A percentile compares a stretch with the other conserved stretches of the same genome.
Evolutionary conservation across 2,113 vertebrate species (phyloP).

Genomic region (Muntiacus reevesi): DNA sequence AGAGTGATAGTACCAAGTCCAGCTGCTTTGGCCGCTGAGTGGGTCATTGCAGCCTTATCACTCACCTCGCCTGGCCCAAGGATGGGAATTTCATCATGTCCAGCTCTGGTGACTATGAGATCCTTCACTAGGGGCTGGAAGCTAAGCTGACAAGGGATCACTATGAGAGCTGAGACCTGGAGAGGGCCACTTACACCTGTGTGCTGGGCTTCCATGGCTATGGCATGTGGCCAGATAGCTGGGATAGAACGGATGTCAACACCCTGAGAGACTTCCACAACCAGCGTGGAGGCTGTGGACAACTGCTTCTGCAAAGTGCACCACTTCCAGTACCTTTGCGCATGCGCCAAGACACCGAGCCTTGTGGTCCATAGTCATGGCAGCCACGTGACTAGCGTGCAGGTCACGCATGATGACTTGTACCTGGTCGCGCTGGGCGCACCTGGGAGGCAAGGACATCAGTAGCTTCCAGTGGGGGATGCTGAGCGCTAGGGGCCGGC

Average conservation of each 20-base stretch:
- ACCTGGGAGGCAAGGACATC: conserved; percentile 85
- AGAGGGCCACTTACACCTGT: conserved; percentile 92
- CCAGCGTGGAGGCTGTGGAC: conserved; percentile 88
- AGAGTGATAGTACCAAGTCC: neutral
- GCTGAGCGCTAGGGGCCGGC: conserved; percentile 50
- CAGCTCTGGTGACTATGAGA: neutral
- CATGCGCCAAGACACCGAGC: conserved; percentile 90
- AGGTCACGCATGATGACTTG: conserved; percentile 89
- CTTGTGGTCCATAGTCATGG: conserved; percentile 91
- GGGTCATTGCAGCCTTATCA: neutral
- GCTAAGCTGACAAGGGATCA: conserved; percentile 90
- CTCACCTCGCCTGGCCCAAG: neutral
- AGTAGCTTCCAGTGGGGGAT: conserved; percentile 93
- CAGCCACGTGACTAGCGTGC: conserved; percentile 94
- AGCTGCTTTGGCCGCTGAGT: neutral
- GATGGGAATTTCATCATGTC: neutral
- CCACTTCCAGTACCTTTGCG: conserved; percentile 90
- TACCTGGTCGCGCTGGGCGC: conserved; percentile 90
- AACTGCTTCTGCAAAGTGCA: conserved; percentile 94
- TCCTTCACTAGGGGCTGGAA: conserved; percentile 78
- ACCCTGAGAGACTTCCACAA: conserved; percentile 89
- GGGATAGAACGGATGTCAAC: conserved; percentile 91
- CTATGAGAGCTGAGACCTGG: conserved; percentile 89
- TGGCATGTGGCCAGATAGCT: conserved; percentile 91
- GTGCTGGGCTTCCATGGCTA: conserved; percentile 92